Evolutionary conservation across 2,113 vertebrate species (phyloP).

Genomic region (Boulengeromyrus knoepffleri): DNA sequence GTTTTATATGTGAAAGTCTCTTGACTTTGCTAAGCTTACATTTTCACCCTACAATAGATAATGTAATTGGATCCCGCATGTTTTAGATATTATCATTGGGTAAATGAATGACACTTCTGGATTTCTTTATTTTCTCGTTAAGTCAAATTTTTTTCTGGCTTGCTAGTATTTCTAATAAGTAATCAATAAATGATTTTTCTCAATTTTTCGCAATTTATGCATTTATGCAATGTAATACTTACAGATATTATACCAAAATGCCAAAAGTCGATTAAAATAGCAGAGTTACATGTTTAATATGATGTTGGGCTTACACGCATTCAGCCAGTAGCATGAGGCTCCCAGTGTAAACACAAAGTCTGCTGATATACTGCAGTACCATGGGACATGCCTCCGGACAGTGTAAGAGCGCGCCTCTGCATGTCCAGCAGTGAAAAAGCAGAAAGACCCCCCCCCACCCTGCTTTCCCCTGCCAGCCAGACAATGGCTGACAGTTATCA

Average conservation of each 20-base stretch:
- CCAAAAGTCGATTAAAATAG: not conserved
- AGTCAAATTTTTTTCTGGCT: not conserved
- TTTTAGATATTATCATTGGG: not conserved
- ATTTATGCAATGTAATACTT: not conserved
- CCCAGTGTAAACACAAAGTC: not conserved
- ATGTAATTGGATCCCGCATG: not conserved
- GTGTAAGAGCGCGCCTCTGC: constrained; percentile 16
- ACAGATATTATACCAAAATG: not conserved
- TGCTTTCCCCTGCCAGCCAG: constrained; percentile 18
- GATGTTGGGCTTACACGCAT: not conserved
- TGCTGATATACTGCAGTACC: not conserved
- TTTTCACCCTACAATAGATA: not conserved
- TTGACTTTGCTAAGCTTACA: not conserved
- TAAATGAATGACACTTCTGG: not conserved
- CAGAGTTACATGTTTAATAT: not conserved
- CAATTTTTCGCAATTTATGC: not conserved
- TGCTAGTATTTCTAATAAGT: not conserved
- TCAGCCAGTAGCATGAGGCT: not conserved
- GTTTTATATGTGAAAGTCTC: not conserved
- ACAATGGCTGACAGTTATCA: constrained; percentile 34
- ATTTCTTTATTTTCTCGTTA: not conserved
- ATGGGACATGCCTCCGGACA: not conserved
- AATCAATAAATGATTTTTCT: not conserved
- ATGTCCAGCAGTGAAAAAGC: constrained; percentile 37
- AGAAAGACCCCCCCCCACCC: constrained; percentile 31